phyloP scores from a whole-genome alignment of 2,888 invertebrate species.

The Pristionchus arcanus region DNA sequence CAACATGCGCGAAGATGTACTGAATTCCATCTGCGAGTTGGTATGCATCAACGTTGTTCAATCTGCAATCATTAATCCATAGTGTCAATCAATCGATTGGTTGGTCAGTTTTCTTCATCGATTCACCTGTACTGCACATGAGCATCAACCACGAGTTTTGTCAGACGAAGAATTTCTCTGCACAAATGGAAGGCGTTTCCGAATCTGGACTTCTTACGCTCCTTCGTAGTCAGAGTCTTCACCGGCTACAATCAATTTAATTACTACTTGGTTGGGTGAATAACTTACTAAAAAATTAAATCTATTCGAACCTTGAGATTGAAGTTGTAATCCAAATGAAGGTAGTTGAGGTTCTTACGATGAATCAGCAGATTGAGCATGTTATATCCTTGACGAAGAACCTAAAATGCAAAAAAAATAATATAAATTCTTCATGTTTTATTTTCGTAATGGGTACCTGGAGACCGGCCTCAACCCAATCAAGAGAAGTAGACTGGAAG shows the following conservation, averaged over 20 bases:
- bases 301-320: conserved; percentile 87
- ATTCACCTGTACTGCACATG: conserved; percentile 95
- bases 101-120: background rate
- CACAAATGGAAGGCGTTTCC: conserved; percentile 95
- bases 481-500: conserved; percentile 98
- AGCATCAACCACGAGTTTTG: conserved; percentile 98
- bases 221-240: conserved; percentile 98
- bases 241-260: conserved; percentile 85
- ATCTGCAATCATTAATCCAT: conserved; percentile 66
- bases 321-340: conserved; percentile 99
- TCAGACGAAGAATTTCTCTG: conserved; percentile 96
- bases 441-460: conserved; percentile 82
- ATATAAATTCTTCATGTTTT: background rate
- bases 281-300: background rate
- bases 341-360: conserved; percentile 98
- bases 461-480: conserved; percentile 99
- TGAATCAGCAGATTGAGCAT: conserved; percentile 99
- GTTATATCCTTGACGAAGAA: conserved; percentile 97
- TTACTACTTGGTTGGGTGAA: too few species aligned
- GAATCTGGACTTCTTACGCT: conserved; percentile 94
- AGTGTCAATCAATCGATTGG: background rate
- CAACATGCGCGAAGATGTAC: conserved; percentile 99
- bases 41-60: conserved; percentile 99
- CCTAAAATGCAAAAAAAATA: conserved; percentile 80
- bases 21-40: conserved; percentile 97